phyloP scores from a whole-genome alignment of 2,888 invertebrate species.

The Nematopogon swammerdamellus region DNA sequence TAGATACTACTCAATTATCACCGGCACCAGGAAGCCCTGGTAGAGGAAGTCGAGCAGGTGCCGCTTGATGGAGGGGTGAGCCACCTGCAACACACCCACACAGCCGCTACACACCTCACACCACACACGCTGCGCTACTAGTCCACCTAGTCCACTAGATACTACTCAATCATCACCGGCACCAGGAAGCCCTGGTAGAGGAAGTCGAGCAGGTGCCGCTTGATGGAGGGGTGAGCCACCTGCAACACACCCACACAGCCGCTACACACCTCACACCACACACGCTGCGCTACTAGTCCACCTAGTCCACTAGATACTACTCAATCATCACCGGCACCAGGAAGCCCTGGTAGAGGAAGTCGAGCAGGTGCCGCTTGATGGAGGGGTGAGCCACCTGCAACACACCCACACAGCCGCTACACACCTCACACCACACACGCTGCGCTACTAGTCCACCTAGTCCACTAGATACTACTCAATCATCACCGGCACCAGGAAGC shows the following conservation, averaged over 20 bases:
- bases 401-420: too few relatives aligned
- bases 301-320: too few relatives aligned
- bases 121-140: background rate
- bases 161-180: background rate
- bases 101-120: conserved; percentile 2
- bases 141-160: background rate
- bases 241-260: too few relatives aligned
- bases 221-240: conserved; percentile 85
- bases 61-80: conserved; percentile 80
- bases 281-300: too few relatives aligned
- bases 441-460: background rate
- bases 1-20: too few relatives aligned
- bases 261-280: conserved; percentile 5
- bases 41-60: conserved; percentile 90
- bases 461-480: background rate
- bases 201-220: conserved; percentile 83
- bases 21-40: conserved; percentile 92
- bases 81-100: too few relatives aligned
- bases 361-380: conserved; percentile 82
- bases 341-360: conserved; percentile 93
- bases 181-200: conserved; percentile 91
- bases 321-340: conserved; percentile 90
- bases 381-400: conserved; percentile 81
- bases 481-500: conserved; percentile 62
- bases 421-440: conserved; percentile 1